Evolutionary conservation across 2,797 vertebrate species (phyloP), one percentile per base, ranked within the genome.

Genomic region (Chaunax sp.): DNA sequence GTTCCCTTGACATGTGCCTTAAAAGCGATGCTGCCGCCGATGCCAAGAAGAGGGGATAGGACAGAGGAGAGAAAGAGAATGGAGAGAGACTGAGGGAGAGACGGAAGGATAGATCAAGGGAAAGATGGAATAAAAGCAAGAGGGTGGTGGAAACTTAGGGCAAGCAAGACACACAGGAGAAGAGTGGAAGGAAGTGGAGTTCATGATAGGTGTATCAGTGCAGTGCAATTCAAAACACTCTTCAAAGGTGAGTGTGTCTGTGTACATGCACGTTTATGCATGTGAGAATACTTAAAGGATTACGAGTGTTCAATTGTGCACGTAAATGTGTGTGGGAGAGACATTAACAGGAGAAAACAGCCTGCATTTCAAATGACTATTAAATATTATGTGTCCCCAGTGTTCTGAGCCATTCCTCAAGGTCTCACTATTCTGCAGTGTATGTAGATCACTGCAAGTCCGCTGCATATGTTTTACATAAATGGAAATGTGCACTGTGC

Each of bases 1-100:
- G 92, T 90, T 93, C 92, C 86, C 90, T 90, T 93, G 90, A 92
- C 88, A 89, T 89, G 87, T 82, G 89, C 90, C 90, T 90, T 90
- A 92, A 92, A 92, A 92, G 92, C 92, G 90, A 92, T 91, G 89
- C 91, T 89, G 89, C 86, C 38, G 70, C 82, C 28, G 70, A 90
- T 91, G 90, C 91, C 92, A 93, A 91, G 81, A 89, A 82, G 54
- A 71, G 83, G 83, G 81, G 68, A 62, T 80, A 81, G 72, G 69
- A 77, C 68, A 65, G 76, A 78, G 59, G 74, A 77, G 60, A 80
- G 75, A 59, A 70, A 86, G 81, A 82, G 77, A 88, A 82, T 57
- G 72, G 64, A 76, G 64, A 60, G 56, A 60, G 64, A 68, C 46
- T 28, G 69, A 78, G 60, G 46, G 62, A 88, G 71, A 67, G 60